phyloP scores from a whole-genome alignment of 2,113 vertebrate species.

The Urocolius indicus region DNA sequence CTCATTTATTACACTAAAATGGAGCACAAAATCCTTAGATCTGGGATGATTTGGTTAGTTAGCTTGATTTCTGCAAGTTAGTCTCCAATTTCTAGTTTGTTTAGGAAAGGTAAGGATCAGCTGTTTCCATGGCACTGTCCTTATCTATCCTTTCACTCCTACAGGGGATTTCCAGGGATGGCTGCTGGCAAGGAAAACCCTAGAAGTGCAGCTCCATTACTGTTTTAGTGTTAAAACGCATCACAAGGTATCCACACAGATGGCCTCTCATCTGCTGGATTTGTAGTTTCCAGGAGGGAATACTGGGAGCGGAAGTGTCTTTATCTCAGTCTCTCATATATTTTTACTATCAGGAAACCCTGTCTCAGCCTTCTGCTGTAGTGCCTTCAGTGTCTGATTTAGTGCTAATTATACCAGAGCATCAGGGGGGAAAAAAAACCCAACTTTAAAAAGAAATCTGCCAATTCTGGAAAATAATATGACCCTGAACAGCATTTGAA shows the following conservation, averaged over 20 bases:
- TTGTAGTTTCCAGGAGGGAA: constrained; percentile 58
- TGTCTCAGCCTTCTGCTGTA: constrained; percentile 53
- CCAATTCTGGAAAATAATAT: constrained; percentile 47
- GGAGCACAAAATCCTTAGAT: neutral
- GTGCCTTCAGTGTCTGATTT: constrained; percentile 48
- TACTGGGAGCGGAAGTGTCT: constrained; percentile 52
- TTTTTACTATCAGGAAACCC: constrained; percentile 60
- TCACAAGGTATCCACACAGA: constrained; percentile 68
- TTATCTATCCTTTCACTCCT: constrained; percentile 61
- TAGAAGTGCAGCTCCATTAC: constrained; percentile 53
- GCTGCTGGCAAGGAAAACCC: constrained; percentile 59
- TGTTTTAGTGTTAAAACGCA: constrained; percentile 53
- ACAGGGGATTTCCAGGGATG: constrained; percentile 59
- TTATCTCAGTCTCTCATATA: constrained; percentile 42
- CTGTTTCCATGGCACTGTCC: constrained; percentile 52
- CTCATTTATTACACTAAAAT: neutral
- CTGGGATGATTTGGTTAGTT: neutral
- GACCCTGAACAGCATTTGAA: constrained; percentile 39
- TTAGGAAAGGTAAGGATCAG: constrained; percentile 15
- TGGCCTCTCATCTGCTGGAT: constrained; percentile 67
- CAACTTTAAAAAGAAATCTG: constrained; percentile 43
- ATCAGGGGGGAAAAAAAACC: neutral
- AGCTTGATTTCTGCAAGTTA: neutral
- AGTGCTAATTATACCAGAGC: constrained; percentile 57
- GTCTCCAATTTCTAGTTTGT: neutral